Base-by-base conservation (phyloP, 2,797 vertebrate genomes). In the Sebastes nivosus region DNA sequence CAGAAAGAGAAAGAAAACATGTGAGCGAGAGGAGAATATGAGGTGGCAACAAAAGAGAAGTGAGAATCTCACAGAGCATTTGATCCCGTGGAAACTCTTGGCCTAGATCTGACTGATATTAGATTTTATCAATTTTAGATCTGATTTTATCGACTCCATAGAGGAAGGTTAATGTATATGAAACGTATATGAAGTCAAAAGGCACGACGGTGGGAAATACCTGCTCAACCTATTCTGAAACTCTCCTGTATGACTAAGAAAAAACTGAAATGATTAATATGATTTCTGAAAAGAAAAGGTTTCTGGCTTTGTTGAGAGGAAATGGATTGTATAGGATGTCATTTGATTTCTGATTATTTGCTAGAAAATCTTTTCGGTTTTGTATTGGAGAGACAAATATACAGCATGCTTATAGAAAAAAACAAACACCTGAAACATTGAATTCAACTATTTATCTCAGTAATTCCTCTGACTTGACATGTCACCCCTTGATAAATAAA, bases 181-280 rank as follows among this genome's bases (percentile, higher is more conserved):
- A 76, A 63, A 79, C 79, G 70, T 8, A 61, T 63, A 61, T 11
- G 42, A 76, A 63, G 61, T 46, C 3, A 75, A 75, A 81, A 3
- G 38, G 27, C 11, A 42, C 29, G 57, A 27, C 42, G 59, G 81
- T 80, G 71, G 70, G 63, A 91, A 90, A 70, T 72, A 80, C 54
- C 71, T 66, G 42, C 16, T 20, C 30, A 42, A 72, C 68, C 52
- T 1, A 9, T 79, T 86, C 36, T 85, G 80, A 87, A 86, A 87
- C 71, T 24, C 20, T 63, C 55, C 34, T 22, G 24, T 80, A 80
- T 93, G 90, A 91, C 75, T 88, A 78, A 75, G 36, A 77, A 52
- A 50, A 80, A 14, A 54, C 5, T 6, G 18, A 55, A 75, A 55
- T 82, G 82, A 84, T 42, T 77, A 73, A 82, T 67, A 42, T 42